phyloP scores from a whole-genome alignment of 2,797 vertebrate species.

The Hybognathus amarus region DNA sequence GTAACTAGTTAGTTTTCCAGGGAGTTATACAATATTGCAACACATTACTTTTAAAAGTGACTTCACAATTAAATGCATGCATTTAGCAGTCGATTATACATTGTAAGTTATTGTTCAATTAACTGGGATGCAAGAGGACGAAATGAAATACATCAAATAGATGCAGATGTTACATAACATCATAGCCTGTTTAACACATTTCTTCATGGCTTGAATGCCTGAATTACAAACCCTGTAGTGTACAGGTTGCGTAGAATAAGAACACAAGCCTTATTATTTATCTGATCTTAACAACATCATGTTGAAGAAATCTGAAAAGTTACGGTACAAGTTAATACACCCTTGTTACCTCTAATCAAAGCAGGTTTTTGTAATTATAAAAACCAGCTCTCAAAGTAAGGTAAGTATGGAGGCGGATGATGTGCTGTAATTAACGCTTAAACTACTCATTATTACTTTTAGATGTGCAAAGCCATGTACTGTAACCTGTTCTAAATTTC shows the following conservation, averaged over 20 bases:
- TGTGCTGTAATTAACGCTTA: conserved; percentile 48
- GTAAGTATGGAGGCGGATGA: conserved; percentile 20
- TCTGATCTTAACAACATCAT: background rate
- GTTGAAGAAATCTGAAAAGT: conserved; percentile 15
- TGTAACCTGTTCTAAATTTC: conserved; percentile 52
- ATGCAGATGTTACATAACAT: background rate
- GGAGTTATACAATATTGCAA: background rate
- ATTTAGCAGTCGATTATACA: background rate
- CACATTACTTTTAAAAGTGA: background rate
- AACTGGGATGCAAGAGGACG: background rate
- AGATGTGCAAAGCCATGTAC: conserved; percentile 46
- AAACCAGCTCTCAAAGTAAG: conserved; percentile 4
- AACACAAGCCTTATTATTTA: conserved; percentile 1
- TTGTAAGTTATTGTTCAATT: background rate
- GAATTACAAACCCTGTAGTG: background rate
- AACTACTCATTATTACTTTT: conserved; percentile 56
- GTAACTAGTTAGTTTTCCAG: background rate
- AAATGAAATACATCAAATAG: background rate
- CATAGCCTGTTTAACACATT: background rate
- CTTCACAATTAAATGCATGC: background rate
- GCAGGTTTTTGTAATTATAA: conserved; percentile 24
- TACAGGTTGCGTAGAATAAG: background rate
- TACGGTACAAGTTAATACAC: conserved; percentile 21
- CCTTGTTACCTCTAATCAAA: conserved; percentile 23
- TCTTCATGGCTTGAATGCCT: background rate